phyloP scores from a whole-genome alignment of 2,888 invertebrate genomes.

The Criorhina ranunculi region DNA sequence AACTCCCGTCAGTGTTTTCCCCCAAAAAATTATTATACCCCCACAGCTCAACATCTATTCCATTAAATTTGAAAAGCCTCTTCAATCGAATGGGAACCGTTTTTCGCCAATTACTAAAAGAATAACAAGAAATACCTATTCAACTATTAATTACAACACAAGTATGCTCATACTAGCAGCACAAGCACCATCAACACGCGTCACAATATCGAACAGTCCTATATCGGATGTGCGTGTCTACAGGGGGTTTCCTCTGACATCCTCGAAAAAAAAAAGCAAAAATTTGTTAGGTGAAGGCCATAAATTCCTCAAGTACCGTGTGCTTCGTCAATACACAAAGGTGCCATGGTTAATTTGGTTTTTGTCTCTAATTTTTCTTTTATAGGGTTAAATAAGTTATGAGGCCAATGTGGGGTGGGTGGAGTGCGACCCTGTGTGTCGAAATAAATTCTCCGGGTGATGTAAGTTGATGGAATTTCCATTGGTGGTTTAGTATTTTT shows the following conservation, averaged over 20 bases:
- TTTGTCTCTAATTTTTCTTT: constrained; percentile 43
- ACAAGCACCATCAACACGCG: constrained; percentile 28
- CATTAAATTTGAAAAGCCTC: not conserved
- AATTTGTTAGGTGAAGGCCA: constrained; percentile 45
- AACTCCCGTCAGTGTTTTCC: too few species aligned
- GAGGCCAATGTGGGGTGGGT: constrained; percentile 6
- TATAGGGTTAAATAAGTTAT: constrained; percentile 47
- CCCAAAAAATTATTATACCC: not conserved
- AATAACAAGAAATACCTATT: constrained; percentile 35
- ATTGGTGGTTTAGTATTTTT: constrained; percentile 51
- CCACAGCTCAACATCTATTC: not conserved
- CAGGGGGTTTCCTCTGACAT: constrained; percentile 19
- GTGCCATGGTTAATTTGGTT: constrained; percentile 66
- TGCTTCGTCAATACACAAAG: constrained; percentile 51
- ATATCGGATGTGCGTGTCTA: constrained; percentile 61
- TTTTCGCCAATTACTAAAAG: constrained; percentile 26
- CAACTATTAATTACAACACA: constrained; percentile 39
- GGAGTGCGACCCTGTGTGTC: not conserved
- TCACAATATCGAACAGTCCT: constrained; percentile 15
- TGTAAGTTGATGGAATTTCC: constrained; percentile 71
- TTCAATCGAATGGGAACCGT: constrained; percentile 12
- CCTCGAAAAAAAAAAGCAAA: constrained; percentile 10
- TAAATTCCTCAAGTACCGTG: constrained; percentile 57
- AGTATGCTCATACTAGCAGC: constrained; percentile 30
- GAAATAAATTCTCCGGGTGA: constrained; percentile 58